phyloP scores from a whole-genome alignment of 2,113 vertebrate species.

The Proteles cristata region DNA sequence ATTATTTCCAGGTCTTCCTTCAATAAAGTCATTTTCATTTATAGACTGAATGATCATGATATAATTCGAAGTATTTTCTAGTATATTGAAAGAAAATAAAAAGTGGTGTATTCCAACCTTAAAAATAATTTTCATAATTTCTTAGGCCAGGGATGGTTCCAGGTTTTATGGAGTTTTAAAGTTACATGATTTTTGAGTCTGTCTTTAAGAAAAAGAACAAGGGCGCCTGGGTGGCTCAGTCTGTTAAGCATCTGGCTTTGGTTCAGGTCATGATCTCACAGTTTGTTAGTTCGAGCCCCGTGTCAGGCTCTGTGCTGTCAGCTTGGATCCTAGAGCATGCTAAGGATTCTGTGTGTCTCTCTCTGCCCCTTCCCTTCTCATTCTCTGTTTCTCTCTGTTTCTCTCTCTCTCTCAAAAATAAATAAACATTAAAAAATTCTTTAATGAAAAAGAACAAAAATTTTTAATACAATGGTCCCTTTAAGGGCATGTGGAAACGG shows the following conservation, averaged over 20 bases:
- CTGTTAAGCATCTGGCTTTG: no score
- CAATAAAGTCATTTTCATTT: neutral
- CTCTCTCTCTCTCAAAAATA: no score
- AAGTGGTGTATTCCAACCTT: neutral
- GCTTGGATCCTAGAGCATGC: no score
- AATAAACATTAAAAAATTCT: no score
- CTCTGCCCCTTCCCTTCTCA: no score
- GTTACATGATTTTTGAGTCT: neutral
- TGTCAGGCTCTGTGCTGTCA: no score
- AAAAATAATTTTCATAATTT: neutral
- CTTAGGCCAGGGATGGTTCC: neutral
- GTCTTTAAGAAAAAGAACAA: neutral
- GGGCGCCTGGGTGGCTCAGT: no score
- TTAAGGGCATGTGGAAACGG: neutral
- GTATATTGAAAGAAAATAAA: neutral
- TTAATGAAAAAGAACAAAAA: neutral
- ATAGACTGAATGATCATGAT: neutral
- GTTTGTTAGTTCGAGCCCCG: no score
- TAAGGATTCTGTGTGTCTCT: no score
- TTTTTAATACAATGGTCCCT: neutral
- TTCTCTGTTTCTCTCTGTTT: no score
- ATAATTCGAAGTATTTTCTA: neutral
- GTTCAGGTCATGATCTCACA: no score
- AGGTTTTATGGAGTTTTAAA: neutral
- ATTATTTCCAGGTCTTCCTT: neutral